Base-by-base conservation (phyloP, 1,140 invertebrate species). In the Delia radicum region DNA sequence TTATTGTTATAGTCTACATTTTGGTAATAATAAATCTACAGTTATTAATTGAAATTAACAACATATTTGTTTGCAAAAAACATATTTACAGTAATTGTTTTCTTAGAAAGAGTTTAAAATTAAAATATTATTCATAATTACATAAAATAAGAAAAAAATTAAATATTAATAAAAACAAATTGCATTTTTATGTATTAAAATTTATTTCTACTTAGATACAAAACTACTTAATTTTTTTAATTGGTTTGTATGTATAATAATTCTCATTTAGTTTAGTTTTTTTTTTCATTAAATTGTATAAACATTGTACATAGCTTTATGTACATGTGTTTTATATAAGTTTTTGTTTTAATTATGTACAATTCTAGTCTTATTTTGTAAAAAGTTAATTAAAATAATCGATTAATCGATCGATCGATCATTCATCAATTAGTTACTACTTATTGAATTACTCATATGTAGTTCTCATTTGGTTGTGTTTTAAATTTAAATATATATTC, bases 161-260 rank as follows among this genome's bases (percentile, higher is more conserved):
- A n/a, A n/a, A n/a, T n/a, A n/a, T n/a, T n/a, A n/a, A n/a, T n/a
- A n/a, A n/a, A n/a, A n/a, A n/a, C n/a, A 55, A 21, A 15, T 55
- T 18, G 18, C 12, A 55, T 55, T 4, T 55, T 21, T 55, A 55
- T 55, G 18, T 55, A 65, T 65, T 65, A 65, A 65, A 65, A 65
- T 65, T 65, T 65, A 65, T 65, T 65, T 12, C 62, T 65, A 65
- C 62, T 65, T 42, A 42, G 62, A 69, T 69, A 69, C 65, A 69
- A 33, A 69, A 33, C 65, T 69, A 69, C 65, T 33, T 69, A 69
- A 4, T 6, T 33, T 21, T 55, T 55, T 55, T 6, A 21, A 55
- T 15, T 55, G 48, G 48, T 55, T 55, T 55, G 18, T 55, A 55
- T 55, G n/a, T 21, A 55, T 55, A 55, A 55, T 21, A 55, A 55